Base-by-base conservation (phyloP, 2,113 vertebrate genomes). In the Verasper variegatus region DNA sequence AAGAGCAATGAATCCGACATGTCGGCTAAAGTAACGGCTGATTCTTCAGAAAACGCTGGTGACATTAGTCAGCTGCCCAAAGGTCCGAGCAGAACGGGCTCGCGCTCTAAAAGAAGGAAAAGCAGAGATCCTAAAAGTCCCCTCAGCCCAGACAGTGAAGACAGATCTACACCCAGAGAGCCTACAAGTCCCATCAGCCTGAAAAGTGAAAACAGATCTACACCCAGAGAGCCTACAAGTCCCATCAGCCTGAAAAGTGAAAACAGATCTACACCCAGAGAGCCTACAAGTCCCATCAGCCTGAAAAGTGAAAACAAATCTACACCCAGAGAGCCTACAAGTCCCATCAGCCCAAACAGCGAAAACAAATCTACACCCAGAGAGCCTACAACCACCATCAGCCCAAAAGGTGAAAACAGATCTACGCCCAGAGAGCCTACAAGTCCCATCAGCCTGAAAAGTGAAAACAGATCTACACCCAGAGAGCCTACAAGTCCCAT, bases 31-130 rank as follows among this genome's bases (percentile, higher is more conserved):
- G 56, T 35, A 40, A 6, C 54, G 1, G 35, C 1, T 23, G 62
- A 72, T 64, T 78, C 71, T 18, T 26, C 54, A 67, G 85, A 79
- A 51, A 6, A 51, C 62, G 37, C 51, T 3, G n/a, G n/a, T 17
- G 68, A 56, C 27, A 54, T 78, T 17, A 84, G 58, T 26, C 67
- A 56, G 47, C 67, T 83, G 65, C 23, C 80, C 17, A 90, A 89
- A 89, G 76, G 51, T 18, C 62, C 56, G 0, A 70, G 7, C 69
- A 90, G 71, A 81, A 64, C 81, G 37, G 70, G 65, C 27, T 84
- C 86, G 3, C 87, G 80, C 60, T 78, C 89, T 20, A 93, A 90
- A 85, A 90, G 45, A 60, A 83, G 68, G 60, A 89, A 89, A 84
- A 72, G 57, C 26, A 91, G 61, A 81, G 82, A 91, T 7, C 45